phyloP scores from a whole-genome alignment of 2,113 vertebrate species.

The Eclectus roratus region DNA sequence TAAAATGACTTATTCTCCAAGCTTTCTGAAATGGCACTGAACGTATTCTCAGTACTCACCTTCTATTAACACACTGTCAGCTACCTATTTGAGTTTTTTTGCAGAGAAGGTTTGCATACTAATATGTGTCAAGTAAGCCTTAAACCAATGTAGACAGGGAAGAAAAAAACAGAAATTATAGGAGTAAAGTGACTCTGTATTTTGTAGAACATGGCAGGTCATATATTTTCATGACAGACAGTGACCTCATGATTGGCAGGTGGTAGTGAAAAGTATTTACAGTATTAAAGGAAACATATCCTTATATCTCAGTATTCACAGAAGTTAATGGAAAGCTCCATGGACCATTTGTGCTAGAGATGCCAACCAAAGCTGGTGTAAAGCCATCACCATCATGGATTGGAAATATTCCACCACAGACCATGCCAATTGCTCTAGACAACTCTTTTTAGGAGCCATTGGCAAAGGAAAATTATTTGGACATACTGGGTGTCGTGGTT shows the following conservation, averaged over 20 bases:
- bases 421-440: not conserved
- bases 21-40: not conserved
- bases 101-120: not conserved
- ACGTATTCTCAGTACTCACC: not conserved
- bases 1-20: not conserved
- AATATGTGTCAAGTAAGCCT: not conserved
- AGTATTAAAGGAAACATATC: no score
- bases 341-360: not conserved
- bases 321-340: not conserved
- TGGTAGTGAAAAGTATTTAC: not conserved
- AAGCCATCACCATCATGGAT: not conserved
- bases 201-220: not conserved
- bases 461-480: not conserved
- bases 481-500: fast-evolving
- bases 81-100: not conserved
- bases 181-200: not conserved
- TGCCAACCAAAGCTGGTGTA: not conserved
- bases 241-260: not conserved
- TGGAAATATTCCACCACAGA: not conserved
- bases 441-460: not conserved
- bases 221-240: not conserved
- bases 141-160: not conserved
- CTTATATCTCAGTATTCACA: not conserved
- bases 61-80: not conserved
- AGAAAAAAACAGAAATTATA: not conserved